Base-by-base conservation (phyloP, 2,113 vertebrate species). In the Istiophorus platypterus region DNA sequence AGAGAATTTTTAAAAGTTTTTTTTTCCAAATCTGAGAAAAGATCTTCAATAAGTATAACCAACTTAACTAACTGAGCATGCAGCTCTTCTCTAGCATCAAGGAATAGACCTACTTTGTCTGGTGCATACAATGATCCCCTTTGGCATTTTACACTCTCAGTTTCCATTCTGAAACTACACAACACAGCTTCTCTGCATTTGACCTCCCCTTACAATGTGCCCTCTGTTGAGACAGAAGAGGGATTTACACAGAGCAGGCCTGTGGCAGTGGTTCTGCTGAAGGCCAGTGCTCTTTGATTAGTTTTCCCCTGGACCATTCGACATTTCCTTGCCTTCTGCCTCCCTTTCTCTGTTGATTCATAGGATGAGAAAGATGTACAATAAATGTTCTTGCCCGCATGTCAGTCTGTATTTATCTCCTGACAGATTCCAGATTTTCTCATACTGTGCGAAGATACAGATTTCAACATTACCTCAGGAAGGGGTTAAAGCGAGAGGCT, bases 201-300 rank as follows among this genome's bases (percentile, higher is more conserved):
- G 87, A 91, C 91, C 87, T 91, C 71, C 57, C 22, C 24, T 63
- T 47, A 83, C 88, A 87, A 85, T 74, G 81, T 66, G 84, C 82
- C 75, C 86, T 89, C 83, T 89, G 89, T 90, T 65, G 57, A 90
- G 82, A 84, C 84, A 85, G 85, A 85, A 22, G 70, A 84, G 70
- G 75, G 73, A 87, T 85, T 88, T 85, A 78, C 82, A 89, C 76
- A 87, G 78, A 89, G 76, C 66, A 65, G 76, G 86, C 88, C 87
- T 73, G 73, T 92, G 88, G 89, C 85, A 42, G 68, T 77, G 78
- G 56, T 88, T 82, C 67, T 73, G 72, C 81, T 82, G 82, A 91
- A 86, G 86, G 82, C 86, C 75, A 29, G 65, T 54, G 4, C 80
- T 88, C 83, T 92, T 91, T 90, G 87, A 93, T 90, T 90, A 82